Base-by-base conservation (phyloP, 2,113 vertebrate genomes). In the Podiceps cristatus region DNA sequence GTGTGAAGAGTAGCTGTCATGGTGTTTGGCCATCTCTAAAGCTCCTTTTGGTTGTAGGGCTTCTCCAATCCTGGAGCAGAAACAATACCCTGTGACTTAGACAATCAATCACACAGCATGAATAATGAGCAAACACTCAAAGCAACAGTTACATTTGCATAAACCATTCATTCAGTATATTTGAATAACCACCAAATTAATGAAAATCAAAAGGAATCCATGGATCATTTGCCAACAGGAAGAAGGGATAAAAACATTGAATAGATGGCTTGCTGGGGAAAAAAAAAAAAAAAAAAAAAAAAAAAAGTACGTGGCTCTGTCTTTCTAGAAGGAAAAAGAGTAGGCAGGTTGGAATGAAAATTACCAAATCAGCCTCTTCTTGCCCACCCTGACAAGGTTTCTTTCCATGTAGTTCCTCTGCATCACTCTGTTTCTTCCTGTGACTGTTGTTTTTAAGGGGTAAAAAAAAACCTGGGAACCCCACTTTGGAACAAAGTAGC, bases 101-200 rank as follows among this genome's bases (percentile, higher is more conserved):
- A 63, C 62, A 72, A 96, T 97, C 80, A 89, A 91, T 95, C 95
- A 96, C 73, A 24, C 88, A 87, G 73, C 76, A 33, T 87, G 94
- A 96, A 93, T 89, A 96, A 96, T 72, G 84, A 96, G 83, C 71
- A 94, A 68, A 89, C 56, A 89, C 77, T 94, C 60, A 84, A 78
- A 97, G 80, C 76, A 93, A 85, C 64, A 89, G 88, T 84, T 76
- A 42, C 78, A 95, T 97, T 96, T 96, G 73, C 96, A 96, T 97
- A 97, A 96, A 59, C 64, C 91, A 91, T 95, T 96, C 93, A 93
- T 89, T 87, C 9, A 5, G 19, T 66, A 64, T 58, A 60, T 92
- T 93, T 96, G 69, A 96, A 91, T 89, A 96, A 81, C 91, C 53
- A 89, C 73, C 60, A 87, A 91, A 95, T 96, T 94, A 95, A 93